Base-by-base conservation (phyloP, 2,888 invertebrate species). In the Embidobia sp. region DNA sequence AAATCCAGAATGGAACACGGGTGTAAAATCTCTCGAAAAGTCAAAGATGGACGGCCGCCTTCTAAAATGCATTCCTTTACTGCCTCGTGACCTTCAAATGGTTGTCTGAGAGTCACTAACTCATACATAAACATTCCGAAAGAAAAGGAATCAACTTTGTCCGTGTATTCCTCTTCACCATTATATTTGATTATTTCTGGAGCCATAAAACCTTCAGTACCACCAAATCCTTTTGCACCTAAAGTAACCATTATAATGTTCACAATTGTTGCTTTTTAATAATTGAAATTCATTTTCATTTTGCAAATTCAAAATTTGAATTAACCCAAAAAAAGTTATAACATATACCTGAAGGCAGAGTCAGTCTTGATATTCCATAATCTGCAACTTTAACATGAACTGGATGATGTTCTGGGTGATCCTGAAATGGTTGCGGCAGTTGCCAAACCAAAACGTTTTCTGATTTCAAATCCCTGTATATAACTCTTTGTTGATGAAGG, bases 401-500 rank as follows among this genome's bases (percentile, higher is more conserved):
- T 69, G 91, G 91, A 79, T n/a, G n/a, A n/a, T 92, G 91, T 78
- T 94, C 93, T 0, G 93, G 93, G 69, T 92, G 92, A 48, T 93
- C 92, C 73, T 93, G 92, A 85, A 93, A 93, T 0, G 97, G 95
- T 15, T 93, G 91, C 0, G 99, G 98, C 91, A 99, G 94, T 79
- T 95, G 93, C 99, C 99, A 99, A n/a, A 98, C 98, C 1, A 99
- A 90, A 35, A 99, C 98, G 91, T 99, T 99, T 89, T 99, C 99
- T 0, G 98, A 97, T 91, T 99, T 96, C 7, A 97, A 91, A 89
- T 97, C 97, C 37, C 96, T 91, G 89, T 99, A 99, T 79, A 99
- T 97, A 33, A 99, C 97, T 77, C 96, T 94, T 72, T 95, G 93
- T 6, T 96, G 94, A 90, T 99, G 99, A 16, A 99, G 91, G 90